Conservation (phyloP, 2,797 vertebrate genomes). For the Poecilia picta region DNA sequence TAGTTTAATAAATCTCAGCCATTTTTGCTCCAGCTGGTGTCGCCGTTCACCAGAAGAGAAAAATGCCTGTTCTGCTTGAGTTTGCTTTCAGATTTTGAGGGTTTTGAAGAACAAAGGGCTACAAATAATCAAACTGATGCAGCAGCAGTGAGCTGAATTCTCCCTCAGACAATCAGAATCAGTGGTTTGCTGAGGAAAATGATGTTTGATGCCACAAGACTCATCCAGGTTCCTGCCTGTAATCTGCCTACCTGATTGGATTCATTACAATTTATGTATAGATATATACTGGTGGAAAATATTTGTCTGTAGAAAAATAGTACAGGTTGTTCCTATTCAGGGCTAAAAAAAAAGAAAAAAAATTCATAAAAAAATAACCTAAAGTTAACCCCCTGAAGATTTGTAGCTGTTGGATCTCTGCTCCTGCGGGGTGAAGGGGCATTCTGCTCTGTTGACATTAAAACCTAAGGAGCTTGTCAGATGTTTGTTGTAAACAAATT, state of each 20-base stretch:
- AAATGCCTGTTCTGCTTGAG: neutral
- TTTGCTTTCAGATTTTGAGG: neutral
- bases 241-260: too few relatives aligned
- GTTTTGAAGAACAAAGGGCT: neutral
- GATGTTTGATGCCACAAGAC: neutral
- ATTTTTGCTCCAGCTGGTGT: neutral
- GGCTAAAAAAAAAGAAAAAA: neutral
- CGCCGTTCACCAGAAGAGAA: neutral
- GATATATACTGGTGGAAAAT: neutral
- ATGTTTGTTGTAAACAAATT: constrained; percentile 64
- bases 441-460: constrained; percentile 59
- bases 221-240: too few relatives aligned
- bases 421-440: neutral
- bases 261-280: too few relatives aligned
- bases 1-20: neutral
- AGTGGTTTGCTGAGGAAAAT: neutral
- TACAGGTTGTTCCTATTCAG: neutral
- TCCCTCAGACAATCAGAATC: neutral
- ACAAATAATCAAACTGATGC: neutral
- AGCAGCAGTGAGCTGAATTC: neutral
- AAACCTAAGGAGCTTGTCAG: constrained; percentile 43
- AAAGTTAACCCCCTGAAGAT: neutral
- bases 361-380: neutral
- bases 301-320: neutral
- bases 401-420: neutral